phyloP scores from a whole-genome alignment of 2,888 invertebrate genomes.

The Chelonus formosanus region DNA sequence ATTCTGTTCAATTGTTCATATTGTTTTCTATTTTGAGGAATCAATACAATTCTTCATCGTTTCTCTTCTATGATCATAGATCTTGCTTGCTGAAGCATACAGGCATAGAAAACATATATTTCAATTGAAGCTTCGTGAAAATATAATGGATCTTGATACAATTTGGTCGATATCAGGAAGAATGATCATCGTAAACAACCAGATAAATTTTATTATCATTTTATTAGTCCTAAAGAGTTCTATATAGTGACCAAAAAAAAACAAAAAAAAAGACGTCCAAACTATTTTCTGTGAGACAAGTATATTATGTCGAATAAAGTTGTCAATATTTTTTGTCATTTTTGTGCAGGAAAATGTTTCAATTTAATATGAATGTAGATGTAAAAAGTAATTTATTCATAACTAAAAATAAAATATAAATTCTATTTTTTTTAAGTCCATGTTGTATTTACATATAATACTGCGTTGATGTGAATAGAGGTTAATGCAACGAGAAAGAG shows the following conservation, averaged over 20 bases:
- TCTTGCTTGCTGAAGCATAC: slow-evolving; percentile 3
- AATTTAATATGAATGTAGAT: slow-evolving; percentile 17
- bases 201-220: slow-evolving; percentile 31
- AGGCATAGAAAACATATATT: slow-evolving; percentile 3
- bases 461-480: slow-evolving; percentile 37
- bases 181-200: slow-evolving; percentile 20
- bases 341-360: background rate
- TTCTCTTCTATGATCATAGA: slow-evolving; percentile 16
- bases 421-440: slow-evolving; percentile 8
- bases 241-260: too few species aligned
- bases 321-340: too few species aligned
- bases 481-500: slow-evolving; percentile 14
- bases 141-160: slow-evolving; percentile 25
- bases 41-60: background rate
- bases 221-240: background rate
- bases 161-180: slow-evolving; percentile 27
- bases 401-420: background rate
- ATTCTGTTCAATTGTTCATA: too few species aligned
- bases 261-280: too few species aligned
- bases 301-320: too few species aligned
- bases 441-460: slow-evolving; percentile 38
- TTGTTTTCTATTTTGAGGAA: too few species aligned
- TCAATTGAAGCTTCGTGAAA: slow-evolving; percentile 19
- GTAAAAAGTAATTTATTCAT: background rate
- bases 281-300: too few species aligned